Percentiles rank a stretch among this genome's conserved stretches.
phyloP scores from a whole-genome alignment of 2,888 invertebrate species.

The Sarcophaga rosellei region DNA sequence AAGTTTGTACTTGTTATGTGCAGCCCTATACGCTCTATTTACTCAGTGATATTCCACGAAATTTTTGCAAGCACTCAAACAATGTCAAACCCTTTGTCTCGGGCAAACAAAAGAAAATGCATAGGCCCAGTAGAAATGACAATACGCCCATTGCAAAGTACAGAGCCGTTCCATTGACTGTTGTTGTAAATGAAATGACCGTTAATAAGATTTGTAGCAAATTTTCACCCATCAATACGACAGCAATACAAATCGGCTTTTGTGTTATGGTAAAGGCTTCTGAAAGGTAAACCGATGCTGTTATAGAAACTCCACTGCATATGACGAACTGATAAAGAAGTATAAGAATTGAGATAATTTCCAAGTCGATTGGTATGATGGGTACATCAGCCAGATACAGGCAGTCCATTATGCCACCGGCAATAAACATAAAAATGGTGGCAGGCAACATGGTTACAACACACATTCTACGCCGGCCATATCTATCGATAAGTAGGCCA shows the following conservation, averaged over 20 bases:
- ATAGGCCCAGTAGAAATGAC: slow-evolving; percentile 73
- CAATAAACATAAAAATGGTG: slow-evolving; percentile 75
- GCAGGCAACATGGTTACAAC: slow-evolving; percentile 74
- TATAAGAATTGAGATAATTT: slow-evolving; percentile 74
- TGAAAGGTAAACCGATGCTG: slow-evolving; percentile 75
- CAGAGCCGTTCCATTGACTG: slow-evolving; percentile 71
- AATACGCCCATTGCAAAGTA: slow-evolving; percentile 76
- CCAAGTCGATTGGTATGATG: slow-evolving; percentile 72
- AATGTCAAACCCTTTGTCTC: slow-evolving; percentile 76
- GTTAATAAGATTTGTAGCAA: slow-evolving; percentile 74
- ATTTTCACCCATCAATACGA: slow-evolving; percentile 74
- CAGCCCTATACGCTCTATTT: slow-evolving; percentile 10
- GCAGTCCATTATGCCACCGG: slow-evolving; percentile 76
- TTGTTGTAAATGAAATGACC: slow-evolving; percentile 70
- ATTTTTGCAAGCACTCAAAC: slow-evolving; percentile 76
- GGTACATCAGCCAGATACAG: slow-evolving; percentile 70
- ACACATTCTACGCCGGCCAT: slow-evolving; percentile 75
- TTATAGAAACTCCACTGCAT: slow-evolving; percentile 75
- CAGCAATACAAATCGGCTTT: slow-evolving; percentile 75
- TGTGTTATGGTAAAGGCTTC: slow-evolving; percentile 77
- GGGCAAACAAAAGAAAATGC: slow-evolving; percentile 76
- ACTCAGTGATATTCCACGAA: slow-evolving; percentile 67
- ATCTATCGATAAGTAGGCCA: slow-evolving; percentile 74
- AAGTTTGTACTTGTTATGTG: neutral
- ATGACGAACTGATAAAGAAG: slow-evolving; percentile 76